Conservation (phyloP, 1,140 invertebrate genomes). For the Scylla paramamosain region DNA sequence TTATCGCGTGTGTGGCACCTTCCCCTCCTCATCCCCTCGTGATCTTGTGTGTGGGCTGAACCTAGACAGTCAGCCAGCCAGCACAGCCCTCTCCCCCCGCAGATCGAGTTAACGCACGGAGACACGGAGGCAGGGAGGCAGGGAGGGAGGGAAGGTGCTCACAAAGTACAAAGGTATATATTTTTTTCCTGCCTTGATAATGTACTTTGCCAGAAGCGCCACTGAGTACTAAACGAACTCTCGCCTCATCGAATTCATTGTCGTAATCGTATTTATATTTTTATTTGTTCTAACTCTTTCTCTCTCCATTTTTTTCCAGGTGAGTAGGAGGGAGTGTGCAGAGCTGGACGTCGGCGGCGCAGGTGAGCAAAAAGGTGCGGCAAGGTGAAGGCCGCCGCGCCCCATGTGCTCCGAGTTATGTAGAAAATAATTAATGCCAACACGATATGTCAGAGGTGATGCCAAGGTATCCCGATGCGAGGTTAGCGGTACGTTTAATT, state of each 20-base stretch:
- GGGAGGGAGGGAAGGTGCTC: background rate
- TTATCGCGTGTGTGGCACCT: too few relatives aligned
- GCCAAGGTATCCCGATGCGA: background rate
- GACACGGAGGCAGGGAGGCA: too few relatives aligned
- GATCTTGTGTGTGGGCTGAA: background rate
- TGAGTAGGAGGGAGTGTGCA: background rate
- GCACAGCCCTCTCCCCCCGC: too few relatives aligned
- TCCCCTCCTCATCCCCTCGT: background rate
- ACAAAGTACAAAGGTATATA: too few relatives aligned
- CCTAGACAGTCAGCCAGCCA: background rate
- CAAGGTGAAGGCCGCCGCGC: background rate
- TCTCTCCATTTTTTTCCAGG: background rate
- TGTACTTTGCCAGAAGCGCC: too few relatives aligned
- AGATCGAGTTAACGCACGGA: too few relatives aligned
- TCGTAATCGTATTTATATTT: too few relatives aligned
- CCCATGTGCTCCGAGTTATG: background rate
- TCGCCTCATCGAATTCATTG: too few relatives aligned
- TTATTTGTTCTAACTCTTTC: background rate
- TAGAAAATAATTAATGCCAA: constrained; percentile 24
- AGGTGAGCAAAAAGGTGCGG: constrained; percentile 2
- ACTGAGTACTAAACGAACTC: too few relatives aligned
- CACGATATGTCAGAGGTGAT: background rate
- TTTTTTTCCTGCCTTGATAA: too few relatives aligned
- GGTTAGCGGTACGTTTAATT: constrained; percentile 3
- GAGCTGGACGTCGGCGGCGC: background rate